phyloP scores from a whole-genome alignment of 2,113 vertebrate genomes.

The Notothenia coriiceps region DNA sequence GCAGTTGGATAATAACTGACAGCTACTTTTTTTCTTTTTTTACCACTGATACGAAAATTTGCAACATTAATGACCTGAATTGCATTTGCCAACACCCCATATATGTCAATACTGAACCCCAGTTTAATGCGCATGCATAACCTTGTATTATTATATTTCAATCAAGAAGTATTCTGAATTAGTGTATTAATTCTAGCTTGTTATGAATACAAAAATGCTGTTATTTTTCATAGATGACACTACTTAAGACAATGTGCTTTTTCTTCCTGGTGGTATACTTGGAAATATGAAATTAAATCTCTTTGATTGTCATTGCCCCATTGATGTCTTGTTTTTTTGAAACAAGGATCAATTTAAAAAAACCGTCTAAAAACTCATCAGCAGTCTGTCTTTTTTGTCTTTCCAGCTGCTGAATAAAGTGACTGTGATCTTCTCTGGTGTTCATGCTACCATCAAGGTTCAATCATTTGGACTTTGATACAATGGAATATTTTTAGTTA shows the following conservation, averaged over 20 bases:
- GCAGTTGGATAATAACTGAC: background rate
- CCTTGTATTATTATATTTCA: background rate
- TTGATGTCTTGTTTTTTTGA: background rate
- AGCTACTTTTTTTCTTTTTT: background rate
- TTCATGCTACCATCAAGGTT: background rate
- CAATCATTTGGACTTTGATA: slow-evolving; percentile 13
- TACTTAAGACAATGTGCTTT: background rate
- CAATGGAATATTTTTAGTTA: background rate
- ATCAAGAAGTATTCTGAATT: background rate
- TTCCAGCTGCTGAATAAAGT: slow-evolving; percentile 63
- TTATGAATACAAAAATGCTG: background rate
- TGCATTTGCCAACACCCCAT: background rate
- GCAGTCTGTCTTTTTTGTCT: slow-evolving; percentile 45
- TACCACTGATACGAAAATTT: background rate
- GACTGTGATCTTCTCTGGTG: slow-evolving; percentile 24
- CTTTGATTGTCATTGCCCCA: background rate
- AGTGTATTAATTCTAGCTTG: background rate
- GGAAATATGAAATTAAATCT: slow-evolving; percentile 11
- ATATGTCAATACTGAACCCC: background rate
- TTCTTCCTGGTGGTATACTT: background rate
- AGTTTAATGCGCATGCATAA: background rate
- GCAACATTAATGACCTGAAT: background rate
- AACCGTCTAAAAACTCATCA: background rate
- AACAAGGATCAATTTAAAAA: background rate
- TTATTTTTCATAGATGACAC: background rate